Conservation (phyloP, 2,113 vertebrate genomes). For the Neotoma lepida region DNA sequence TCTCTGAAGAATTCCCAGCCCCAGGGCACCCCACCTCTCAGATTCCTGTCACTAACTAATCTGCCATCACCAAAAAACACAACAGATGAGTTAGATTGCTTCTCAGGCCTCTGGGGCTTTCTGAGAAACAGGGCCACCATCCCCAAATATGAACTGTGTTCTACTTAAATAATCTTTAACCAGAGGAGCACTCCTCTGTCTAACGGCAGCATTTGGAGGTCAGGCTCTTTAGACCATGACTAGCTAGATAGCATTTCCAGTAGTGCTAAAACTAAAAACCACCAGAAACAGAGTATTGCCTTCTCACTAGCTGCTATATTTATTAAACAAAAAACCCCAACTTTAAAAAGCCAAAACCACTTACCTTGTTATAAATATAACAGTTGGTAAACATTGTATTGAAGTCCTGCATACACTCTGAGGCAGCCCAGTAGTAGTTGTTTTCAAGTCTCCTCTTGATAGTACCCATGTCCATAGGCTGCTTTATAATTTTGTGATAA, state of each 20-base stretch:
- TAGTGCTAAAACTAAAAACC: background rate
- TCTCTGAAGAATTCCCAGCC: background rate
- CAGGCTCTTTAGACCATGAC: background rate
- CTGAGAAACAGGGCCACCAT: background rate
- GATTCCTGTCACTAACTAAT: background rate
- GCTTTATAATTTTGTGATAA: constrained; percentile 97
- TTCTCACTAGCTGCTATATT: rapidly evolving
- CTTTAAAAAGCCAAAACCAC: background rate
- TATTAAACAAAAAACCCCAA: background rate
- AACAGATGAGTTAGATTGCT: background rate
- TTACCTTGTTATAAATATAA: constrained; percentile 97
- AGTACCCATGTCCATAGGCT: constrained; percentile 96
- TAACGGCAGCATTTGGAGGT: background rate
- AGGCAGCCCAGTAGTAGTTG: constrained; percentile 92
- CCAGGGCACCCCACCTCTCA: background rate
- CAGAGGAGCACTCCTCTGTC: background rate
- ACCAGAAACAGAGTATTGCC: background rate
- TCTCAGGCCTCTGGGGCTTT: constrained; percentile 20
- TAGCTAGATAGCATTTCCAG: background rate
- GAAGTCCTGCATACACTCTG: constrained; percentile 97
- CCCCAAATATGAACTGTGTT: background rate
- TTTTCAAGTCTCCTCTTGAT: constrained; percentile 94
- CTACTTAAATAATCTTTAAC: constrained; percentile 31
- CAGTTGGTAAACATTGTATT: constrained; percentile 99
- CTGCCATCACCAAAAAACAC: background rate